phyloP scores from a whole-genome alignment of 1,140 invertebrate species.

The Dinothrombium tinctorium region DNA sequence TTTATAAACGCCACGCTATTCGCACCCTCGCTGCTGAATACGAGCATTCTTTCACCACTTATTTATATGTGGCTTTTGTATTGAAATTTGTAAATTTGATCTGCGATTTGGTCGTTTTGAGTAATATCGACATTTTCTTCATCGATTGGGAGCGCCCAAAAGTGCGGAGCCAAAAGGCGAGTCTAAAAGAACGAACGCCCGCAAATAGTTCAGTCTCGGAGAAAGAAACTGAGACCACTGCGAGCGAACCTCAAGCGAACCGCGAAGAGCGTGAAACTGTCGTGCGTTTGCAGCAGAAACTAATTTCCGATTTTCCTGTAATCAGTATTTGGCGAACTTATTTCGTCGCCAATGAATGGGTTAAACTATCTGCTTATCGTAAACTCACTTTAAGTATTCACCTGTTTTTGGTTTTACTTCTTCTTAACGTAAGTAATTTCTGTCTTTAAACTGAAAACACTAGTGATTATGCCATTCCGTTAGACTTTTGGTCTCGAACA shows the following conservation, averaged over 20 bases:
- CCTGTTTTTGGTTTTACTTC: constrained; percentile 31
- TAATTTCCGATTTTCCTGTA: constrained; percentile 14
- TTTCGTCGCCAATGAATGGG: constrained; percentile 68
- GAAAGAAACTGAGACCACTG: not conserved
- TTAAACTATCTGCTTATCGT: constrained; percentile 43
- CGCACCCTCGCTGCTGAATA: constrained; percentile 29
- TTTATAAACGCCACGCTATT: constrained; percentile 27
- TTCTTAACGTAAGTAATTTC: constrained; percentile 31
- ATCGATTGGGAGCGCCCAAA: constrained; percentile 65
- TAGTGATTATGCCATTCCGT: not conserved
- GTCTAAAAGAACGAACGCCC: not conserved
- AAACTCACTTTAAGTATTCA: constrained; percentile 37
- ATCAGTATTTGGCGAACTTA: constrained; percentile 59
- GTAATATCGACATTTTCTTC: constrained; percentile 40
- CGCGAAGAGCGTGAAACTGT: not conserved
- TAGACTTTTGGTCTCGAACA: constrained; percentile 1
- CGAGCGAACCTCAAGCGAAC: not conserved
- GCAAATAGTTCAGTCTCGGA: not conserved
- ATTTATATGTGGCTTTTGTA: constrained; percentile 34
- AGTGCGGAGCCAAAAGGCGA: too few relatives aligned
- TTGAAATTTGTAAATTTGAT: constrained; percentile 30
- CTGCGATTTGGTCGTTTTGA: constrained; percentile 5
- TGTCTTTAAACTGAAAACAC: not conserved
- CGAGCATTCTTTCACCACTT: constrained; percentile 33
- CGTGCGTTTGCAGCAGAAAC: not conserved